phyloP scores from a whole-genome alignment of 2,888 invertebrate genomes.

The Eudemis profundana region DNA sequence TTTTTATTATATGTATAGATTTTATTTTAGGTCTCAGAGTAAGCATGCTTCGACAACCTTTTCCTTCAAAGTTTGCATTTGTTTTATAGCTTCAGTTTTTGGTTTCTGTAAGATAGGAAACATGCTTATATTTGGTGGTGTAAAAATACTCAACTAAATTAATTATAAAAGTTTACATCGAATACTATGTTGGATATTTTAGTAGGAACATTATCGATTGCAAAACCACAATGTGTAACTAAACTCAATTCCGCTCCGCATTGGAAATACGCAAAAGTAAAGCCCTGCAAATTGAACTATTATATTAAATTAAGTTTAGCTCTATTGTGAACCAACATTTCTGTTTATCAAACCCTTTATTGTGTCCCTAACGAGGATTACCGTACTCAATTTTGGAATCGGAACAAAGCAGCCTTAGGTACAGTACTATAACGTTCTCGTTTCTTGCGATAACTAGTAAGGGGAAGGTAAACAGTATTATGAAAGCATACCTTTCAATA shows the following conservation, averaged over 20 bases:
- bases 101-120: no score
- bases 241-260: neutral
- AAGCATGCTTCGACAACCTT: no score
- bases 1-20: no score
- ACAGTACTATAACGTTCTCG: conserved; percentile 16
- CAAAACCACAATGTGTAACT: no score
- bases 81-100: no score
- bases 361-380: conserved; percentile 21
- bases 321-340: neutral
- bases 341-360: conserved; percentile 8
- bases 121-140: no score
- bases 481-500: conserved; percentile 24
- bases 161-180: no score
- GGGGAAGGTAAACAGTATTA: conserved; percentile 38
- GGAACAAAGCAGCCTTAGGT: conserved; percentile 26
- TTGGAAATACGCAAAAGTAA: neutral
- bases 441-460: conserved; percentile 37
- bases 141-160: no score
- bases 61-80: no score
- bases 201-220: no score
- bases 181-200: no score
- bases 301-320: neutral
- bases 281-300: neutral
- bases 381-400: conserved; percentile 10
- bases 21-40: no score